Evolutionary conservation across 1,140 invertebrate genomes (phyloP).

Genomic region (Bacillus rossius): DNA sequence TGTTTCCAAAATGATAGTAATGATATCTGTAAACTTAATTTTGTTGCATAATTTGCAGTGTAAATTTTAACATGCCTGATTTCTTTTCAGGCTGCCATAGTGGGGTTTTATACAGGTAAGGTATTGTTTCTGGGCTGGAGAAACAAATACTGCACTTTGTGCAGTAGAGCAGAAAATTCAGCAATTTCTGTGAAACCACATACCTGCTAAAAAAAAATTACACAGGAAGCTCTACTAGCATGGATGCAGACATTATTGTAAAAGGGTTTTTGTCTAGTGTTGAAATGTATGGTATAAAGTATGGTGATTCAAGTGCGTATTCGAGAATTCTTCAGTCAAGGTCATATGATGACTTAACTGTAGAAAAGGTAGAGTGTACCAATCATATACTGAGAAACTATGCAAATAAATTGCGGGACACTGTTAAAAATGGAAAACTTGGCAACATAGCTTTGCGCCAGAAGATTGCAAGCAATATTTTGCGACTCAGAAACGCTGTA

Average conservation of each 20-base stretch:
- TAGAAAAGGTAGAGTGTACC: neutral
- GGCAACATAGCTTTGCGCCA: neutral
- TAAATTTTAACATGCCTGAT: neutral
- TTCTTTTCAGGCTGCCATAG: constrained; percentile 22
- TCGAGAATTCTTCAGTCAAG: constrained; percentile 6
- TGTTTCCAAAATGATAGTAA: neutral
- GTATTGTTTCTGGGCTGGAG: constrained; percentile 27
- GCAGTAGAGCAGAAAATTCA: constrained; percentile 17
- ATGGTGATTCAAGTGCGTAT: constrained; percentile 13
- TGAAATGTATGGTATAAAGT: constrained; percentile 1
- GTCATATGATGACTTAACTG: neutral
- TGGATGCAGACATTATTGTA: constrained; percentile 8
- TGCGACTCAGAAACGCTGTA: neutral
- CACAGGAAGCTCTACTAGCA: constrained; percentile 7
- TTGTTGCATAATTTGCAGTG: neutral
- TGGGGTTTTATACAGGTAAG: constrained; percentile 24
- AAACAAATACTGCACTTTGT: constrained; percentile 34
- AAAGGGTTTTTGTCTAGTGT: constrained; percentile 1
- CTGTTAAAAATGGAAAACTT: neutral
- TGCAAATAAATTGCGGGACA: neutral
- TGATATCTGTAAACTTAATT: too few species aligned
- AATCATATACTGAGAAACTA: neutral
- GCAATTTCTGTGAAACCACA: neutral
- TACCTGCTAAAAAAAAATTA: constrained; percentile 4
- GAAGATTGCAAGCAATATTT: neutral